Evolutionary conservation across 2,888 invertebrate genomes (phyloP), one percentile per base, ranked within the genome.

Genomic region (Ophion obscuratus): DNA sequence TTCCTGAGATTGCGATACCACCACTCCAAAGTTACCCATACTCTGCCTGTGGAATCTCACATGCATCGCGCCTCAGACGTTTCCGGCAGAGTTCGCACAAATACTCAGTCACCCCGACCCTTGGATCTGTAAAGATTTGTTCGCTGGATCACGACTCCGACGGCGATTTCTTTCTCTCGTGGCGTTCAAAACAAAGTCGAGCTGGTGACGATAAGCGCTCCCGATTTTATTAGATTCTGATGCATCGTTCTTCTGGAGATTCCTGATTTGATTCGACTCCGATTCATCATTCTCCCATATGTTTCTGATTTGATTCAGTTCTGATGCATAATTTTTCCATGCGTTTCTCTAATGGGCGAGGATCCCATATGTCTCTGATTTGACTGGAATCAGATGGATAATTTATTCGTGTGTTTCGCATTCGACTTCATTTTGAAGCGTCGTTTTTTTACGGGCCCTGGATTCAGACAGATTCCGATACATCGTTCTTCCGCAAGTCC

Each of bases 1-100:
- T 93, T 93, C 92, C 92, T 87, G 86, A 90, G 91, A 92, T 93
- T 89, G 91, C 91, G 88, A 90, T 91, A 90, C 89, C 87, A 59
- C 78, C 75, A 84, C 85, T 70, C 86, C 64, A 81, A 75, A 31
- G 79, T 76, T 76, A 68, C 31, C 10, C 81, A 81, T 70, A 62
- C 36, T 47, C 59, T 71, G 62, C 24, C 20, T 75, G 64, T 53
- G 44, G 53, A 62, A 36, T 81, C 81, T 76, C 74, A 73, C 74
- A 81, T 20, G 31, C 47, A 62, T 75, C 59, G 17, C 59, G n/a
- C 68, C 47, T 44, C 27, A 71, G 66, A 71, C 78, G 67, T 73
- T 78, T 47, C 73, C 83, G 66, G 66, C 75, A 80, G 62, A 62
- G 75, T 66, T 76, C 81, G 17, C 53, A 57, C 78, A 70, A 62